Percentiles rank a stretch among this genome's conserved stretches.
Evolutionary conservation across 1,140 invertebrate species (phyloP).

Genomic region (Chironomus tepperi): DNA sequence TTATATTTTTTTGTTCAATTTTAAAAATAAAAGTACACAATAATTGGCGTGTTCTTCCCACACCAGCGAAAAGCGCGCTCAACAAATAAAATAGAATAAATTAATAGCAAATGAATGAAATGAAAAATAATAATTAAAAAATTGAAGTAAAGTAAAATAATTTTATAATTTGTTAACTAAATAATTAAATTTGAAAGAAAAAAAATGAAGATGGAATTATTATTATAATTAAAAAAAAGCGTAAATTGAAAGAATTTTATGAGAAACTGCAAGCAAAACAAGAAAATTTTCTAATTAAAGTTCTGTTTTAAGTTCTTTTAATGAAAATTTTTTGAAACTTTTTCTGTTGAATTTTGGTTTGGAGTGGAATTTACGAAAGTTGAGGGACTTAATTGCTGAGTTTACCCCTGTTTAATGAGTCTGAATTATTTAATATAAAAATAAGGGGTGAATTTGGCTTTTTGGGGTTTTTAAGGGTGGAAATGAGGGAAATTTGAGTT

Average conservation of each 20-base stretch:
- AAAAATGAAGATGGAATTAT: not conserved
- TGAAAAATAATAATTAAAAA: constrained; percentile 23
- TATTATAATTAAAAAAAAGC: too few relatives aligned
- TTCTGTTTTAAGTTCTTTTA: not conserved
- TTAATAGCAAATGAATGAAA: constrained; percentile 23
- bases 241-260: too few relatives aligned
- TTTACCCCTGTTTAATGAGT: not conserved
- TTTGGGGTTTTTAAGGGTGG: not conserved
- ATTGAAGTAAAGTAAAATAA: not conserved
- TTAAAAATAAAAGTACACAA: too few relatives aligned
- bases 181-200: constrained; percentile 19
- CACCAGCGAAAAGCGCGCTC: not conserved
- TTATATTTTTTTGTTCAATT: too few relatives aligned
- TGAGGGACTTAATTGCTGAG: not conserved
- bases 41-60: too few relatives aligned
- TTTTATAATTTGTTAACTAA: constrained; percentile 23
- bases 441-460: not conserved
- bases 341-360: not conserved
- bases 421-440: constrained; percentile 19
- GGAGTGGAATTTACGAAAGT: too few relatives aligned
- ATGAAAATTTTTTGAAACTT: not conserved
- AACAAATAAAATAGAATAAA: constrained; percentile 7
- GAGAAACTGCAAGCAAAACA: not conserved
- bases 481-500: not conserved
- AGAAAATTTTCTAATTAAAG: not conserved